phyloP scores from a whole-genome alignment of 2,113 vertebrate genomes.

The Arenaria interpres region DNA sequence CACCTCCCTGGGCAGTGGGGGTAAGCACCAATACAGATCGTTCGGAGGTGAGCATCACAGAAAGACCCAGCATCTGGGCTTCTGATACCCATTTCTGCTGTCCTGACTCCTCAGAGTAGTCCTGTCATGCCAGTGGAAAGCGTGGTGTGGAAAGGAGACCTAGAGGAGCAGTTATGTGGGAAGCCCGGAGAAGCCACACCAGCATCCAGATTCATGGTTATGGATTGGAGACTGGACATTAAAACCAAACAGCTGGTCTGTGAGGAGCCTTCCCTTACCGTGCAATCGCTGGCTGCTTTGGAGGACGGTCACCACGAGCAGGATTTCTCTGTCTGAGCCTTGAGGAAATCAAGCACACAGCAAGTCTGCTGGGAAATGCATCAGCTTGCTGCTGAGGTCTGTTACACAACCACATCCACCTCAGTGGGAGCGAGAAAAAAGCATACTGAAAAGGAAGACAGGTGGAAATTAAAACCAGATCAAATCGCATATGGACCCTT shows the following conservation, averaged over 20 bases:
- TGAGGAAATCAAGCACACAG: not conserved
- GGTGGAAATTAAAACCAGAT: not conserved
- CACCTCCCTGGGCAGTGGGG: too few species aligned
- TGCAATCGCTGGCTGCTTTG: not conserved
- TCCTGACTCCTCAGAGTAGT: not conserved
- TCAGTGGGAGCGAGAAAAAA: not conserved
- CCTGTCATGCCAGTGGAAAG: not conserved
- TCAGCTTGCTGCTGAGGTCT: not conserved
- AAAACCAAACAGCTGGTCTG: not conserved
- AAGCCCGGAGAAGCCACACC: not conserved
- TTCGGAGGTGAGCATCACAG: not conserved
- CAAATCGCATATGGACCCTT: not conserved
- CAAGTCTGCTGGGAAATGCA: not conserved
- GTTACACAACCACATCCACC: not conserved
- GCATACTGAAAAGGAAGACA: not conserved
- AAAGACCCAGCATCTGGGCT: not conserved
- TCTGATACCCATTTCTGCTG: not conserved
- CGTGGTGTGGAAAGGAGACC: not conserved
- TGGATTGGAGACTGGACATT: not conserved
- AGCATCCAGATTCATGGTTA: not conserved
- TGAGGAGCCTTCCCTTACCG: not conserved
- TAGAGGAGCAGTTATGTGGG: not conserved
- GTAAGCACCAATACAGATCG: too few species aligned
- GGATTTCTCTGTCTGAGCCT: not conserved
- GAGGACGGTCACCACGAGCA: fast-evolving